Evolutionary conservation across 2,797 vertebrate genomes (phyloP).

Genomic region (Pseudochirops cupreus): DNA sequence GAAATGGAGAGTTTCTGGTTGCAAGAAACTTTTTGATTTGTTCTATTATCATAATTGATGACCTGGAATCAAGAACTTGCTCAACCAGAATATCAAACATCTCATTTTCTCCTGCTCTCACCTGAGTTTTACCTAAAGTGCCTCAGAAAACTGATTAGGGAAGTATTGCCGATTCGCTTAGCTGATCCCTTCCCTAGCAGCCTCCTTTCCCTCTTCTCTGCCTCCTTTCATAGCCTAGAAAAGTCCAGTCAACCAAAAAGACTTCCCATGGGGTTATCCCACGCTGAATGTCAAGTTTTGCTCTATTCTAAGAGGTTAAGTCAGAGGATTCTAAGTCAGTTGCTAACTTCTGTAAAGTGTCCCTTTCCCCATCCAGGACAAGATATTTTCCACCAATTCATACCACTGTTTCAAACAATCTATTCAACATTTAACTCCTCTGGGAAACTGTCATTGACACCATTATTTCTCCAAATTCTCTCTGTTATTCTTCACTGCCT

Average conservation of each 20-base stretch:
- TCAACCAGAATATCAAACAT: slow-evolving; percentile 75
- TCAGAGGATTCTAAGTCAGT: background rate
- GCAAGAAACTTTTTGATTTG: slow-evolving; percentile 80
- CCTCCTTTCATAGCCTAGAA: background rate
- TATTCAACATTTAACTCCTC: background rate
- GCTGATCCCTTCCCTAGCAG: slow-evolving; percentile 31
- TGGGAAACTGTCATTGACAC: background rate
- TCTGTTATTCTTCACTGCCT: background rate
- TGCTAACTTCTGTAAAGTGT: background rate
- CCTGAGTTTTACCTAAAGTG: slow-evolving; percentile 46
- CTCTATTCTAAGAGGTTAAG: background rate
- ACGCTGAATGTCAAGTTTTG: background rate
- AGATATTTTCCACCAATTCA: background rate
- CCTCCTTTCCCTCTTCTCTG: slow-evolving; percentile 12
- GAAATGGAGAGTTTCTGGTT: slow-evolving; percentile 79
- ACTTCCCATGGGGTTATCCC: background rate
- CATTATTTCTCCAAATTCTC: background rate
- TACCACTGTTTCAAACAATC: background rate
- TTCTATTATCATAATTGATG: slow-evolving; percentile 81
- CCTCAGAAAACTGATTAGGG: slow-evolving; percentile 61
- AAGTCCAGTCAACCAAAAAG: background rate
- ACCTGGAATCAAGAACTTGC: slow-evolving; percentile 78
- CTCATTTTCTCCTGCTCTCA: slow-evolving; percentile 49
- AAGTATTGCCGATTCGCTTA: slow-evolving; percentile 50
- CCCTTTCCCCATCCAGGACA: background rate